A percentile compares a stretch with the other conserved stretches of the same genome.
Evolutionary conservation across 64 coral and sea anemone genomes (phyloP).

Genomic region (Actinia equina): DNA sequence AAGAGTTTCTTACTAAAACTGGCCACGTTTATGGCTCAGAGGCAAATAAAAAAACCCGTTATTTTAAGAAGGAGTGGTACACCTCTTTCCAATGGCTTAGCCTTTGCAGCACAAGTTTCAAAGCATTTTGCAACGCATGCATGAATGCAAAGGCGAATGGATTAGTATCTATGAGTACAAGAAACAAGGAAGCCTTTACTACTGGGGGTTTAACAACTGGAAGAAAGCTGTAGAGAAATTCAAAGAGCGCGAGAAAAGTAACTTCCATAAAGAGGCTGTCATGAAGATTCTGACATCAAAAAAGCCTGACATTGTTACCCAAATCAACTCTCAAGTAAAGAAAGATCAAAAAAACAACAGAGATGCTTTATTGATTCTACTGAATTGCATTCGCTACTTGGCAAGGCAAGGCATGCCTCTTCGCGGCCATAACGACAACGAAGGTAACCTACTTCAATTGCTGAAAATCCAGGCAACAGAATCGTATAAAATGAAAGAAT

Average conservation of each 20-base stretch:
- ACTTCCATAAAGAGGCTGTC: conserved; percentile 4
- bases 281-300: conserved; percentile 11
- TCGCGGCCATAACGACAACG: conserved; percentile 7
- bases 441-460: conserved; percentile 7
- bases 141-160: conserved; percentile 33
- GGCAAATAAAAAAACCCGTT: background rate
- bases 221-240: conserved; percentile 7
- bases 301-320: background rate
- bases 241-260: conserved; percentile 14
- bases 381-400: conserved; percentile 2
- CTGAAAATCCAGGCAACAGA: conserved; percentile 10
- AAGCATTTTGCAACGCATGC: conserved; percentile 32
- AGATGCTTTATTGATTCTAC: conserved; percentile 6
- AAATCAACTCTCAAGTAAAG: background rate
- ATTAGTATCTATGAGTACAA: conserved; percentile 27
- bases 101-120: conserved; percentile 27
- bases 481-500: conserved; percentile 7
- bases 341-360: conserved; percentile 6
- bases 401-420: conserved; percentile 17
- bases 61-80: conserved; percentile 29
- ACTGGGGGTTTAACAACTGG: conserved; percentile 2
- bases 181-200: background rate
- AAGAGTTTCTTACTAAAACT: no score
- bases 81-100: conserved; percentile 22
- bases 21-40: no score